Evolutionary conservation across 2,888 invertebrate species (phyloP), one percentile per base, ranked within the genome.

Genomic region (Hipparchia semele): DNA sequence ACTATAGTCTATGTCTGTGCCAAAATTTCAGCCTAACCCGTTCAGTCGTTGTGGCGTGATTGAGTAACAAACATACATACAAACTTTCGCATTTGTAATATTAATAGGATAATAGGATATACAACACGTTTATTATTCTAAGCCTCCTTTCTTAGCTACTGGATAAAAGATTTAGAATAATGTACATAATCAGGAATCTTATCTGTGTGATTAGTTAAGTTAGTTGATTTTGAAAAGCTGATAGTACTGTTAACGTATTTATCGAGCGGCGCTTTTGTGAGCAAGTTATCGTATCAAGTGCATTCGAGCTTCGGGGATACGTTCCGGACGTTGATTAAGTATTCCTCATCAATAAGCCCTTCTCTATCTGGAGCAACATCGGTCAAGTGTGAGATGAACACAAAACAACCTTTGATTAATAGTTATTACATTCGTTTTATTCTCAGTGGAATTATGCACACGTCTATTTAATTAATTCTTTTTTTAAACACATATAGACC

Each of bases 291-390:
- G 76, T 67, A 74, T 74, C 68, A 73, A 76, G 76, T 71, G 73
- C 73, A 76, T 76, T 73, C 76, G 68, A 78, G 67, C 70, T 71
- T 67, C 68, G 65, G 74, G 72, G 72, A 71, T 76, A 75, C 76
- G 81, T 81, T 81, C 79, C 78, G 80, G 87, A 89, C 90, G 81
- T 89, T 90, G 92, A 92, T 89, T 87, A 87, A 92, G 86, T 85
- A 86, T 82, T 80, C 80, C 81, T 82, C 87, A 91, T 91, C 89
- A 90, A 91, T 90, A 87, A 85, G 80, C 82, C 82, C 83, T 83
- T 78, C 82, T 82, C 82, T 82, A 87, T 87, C 88, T 83, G 80
- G 76, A 72, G 70, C 65, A 68, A 66, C 76, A 75, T 75, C 75
- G 73, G 76, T 75, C 76, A 72, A 76, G 76, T 73, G 76, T 61